Percentiles rank a stretch among this genome's conserved stretches.
Evolutionary conservation across 2,113 vertebrate species (phyloP).

Genomic region (Cynocephalus volans): DNA sequence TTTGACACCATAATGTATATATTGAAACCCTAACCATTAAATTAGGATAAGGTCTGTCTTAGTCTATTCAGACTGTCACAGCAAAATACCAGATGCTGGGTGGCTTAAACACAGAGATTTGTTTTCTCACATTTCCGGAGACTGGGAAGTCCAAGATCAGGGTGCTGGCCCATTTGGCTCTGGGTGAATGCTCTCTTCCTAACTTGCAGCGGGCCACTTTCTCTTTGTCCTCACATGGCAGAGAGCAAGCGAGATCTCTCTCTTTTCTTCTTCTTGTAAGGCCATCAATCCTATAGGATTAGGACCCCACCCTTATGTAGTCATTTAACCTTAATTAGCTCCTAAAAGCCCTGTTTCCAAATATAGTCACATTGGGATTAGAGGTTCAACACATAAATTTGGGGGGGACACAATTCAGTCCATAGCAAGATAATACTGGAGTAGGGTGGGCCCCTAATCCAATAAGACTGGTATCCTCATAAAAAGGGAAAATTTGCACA

Average conservation of each 20-base stretch:
- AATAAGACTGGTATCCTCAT: neutral
- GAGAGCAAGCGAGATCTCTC: neutral
- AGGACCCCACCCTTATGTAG: neutral
- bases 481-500: neutral
- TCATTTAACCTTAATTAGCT: neutral
- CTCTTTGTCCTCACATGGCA: neutral
- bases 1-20: neutral
- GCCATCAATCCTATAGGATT: neutral
- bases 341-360: neutral
- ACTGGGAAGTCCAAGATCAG: neutral
- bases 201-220: neutral
- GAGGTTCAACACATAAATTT: neutral
- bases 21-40: neutral
- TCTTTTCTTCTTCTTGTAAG: neutral
- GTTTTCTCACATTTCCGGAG: neutral
- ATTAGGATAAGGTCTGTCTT: neutral
- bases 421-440: neutral
- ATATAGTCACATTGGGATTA: neutral
- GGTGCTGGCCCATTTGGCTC: neutral
- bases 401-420: neutral
- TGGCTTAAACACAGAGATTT: neutral
- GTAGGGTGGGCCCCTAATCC: neutral
- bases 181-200: neutral
- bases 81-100: neutral
- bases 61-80: neutral